phyloP scores from a whole-genome alignment of 2,113 vertebrate genomes.

The Caracal caracal region DNA sequence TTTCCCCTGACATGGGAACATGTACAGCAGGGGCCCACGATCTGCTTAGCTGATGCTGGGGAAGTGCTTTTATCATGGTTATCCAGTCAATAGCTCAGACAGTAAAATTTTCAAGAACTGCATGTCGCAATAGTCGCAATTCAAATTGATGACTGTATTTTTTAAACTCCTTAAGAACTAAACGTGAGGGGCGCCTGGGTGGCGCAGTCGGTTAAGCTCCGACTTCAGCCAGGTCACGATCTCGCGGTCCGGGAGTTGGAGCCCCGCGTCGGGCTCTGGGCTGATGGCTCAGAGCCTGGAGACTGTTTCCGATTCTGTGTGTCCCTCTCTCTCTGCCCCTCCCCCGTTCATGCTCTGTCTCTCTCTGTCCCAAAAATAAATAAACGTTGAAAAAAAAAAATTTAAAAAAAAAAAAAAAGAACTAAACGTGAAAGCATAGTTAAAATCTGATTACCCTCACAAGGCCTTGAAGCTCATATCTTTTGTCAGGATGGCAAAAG shows the following conservation, averaged over 20 bases:
- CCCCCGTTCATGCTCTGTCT: no score
- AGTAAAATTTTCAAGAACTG: neutral
- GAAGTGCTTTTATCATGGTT: neutral
- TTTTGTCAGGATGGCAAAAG: constrained; percentile 22
- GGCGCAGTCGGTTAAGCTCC: no score
- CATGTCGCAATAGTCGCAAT: neutral
- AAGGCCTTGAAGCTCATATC: neutral
- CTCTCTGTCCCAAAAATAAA: no score
- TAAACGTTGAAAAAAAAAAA: no score
- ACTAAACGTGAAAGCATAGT: constrained; percentile 37
- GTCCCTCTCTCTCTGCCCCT: no score
- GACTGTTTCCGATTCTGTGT: no score
- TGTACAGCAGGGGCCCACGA: rapidly evolving
- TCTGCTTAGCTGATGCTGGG: neutral
- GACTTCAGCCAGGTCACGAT: no score
- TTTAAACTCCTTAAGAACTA: constrained; percentile 41
- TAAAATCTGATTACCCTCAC: constrained; percentile 7
- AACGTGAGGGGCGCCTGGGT: no score
- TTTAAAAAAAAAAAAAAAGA: no score
- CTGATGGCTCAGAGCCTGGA: no score
- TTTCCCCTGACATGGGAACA: neutral
- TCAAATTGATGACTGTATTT: constrained; percentile 2
- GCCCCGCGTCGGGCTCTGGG: no score
- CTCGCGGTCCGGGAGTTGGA: no score
- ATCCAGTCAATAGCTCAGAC: neutral